These are phyloP conservation scores for Ypsolopha sequella DNA, from an alignment of 2,888 invertebrate species.

Conservation along the genomic window DNA sequence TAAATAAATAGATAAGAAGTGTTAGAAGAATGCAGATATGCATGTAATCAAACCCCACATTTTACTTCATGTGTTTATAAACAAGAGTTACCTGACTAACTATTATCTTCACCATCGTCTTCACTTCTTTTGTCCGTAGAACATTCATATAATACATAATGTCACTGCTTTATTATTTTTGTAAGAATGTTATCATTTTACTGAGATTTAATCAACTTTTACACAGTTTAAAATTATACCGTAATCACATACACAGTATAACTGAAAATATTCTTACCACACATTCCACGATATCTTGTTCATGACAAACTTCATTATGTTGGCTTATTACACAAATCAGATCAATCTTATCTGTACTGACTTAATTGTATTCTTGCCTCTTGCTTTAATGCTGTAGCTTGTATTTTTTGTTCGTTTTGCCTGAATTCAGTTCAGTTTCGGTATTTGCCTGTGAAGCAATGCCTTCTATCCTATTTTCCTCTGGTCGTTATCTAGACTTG, in stretches of 20 bases:
- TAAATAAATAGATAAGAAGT: constrained; percentile 33
- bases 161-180: background rate
- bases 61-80: constrained; percentile 70
- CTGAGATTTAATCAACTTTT: constrained; percentile 11
- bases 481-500: constrained; percentile 44
- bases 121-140: background rate
- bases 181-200: background rate
- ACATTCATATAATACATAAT: background rate
- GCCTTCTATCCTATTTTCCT: constrained; percentile 35
- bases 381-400: constrained; percentile 34
- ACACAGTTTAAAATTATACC: constrained; percentile 8
- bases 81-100: constrained; percentile 67
- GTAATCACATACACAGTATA: too few relatives aligned
- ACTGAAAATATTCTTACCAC: too few relatives aligned
- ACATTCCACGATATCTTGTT: too few relatives aligned
- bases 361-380: constrained; percentile 11
- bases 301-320: too few relatives aligned
- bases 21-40: constrained; percentile 51
- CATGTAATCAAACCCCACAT: constrained; percentile 50
- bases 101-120: constrained; percentile 12
- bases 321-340: background rate
- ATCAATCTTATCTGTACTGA: too few relatives aligned
- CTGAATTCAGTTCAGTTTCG: constrained; percentile 20
- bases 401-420: constrained; percentile 19
- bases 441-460: background rate